Evolutionary conservation across 2,888 invertebrate genomes (phyloP).

Genomic region (Hydropsyche betteni): DNA sequence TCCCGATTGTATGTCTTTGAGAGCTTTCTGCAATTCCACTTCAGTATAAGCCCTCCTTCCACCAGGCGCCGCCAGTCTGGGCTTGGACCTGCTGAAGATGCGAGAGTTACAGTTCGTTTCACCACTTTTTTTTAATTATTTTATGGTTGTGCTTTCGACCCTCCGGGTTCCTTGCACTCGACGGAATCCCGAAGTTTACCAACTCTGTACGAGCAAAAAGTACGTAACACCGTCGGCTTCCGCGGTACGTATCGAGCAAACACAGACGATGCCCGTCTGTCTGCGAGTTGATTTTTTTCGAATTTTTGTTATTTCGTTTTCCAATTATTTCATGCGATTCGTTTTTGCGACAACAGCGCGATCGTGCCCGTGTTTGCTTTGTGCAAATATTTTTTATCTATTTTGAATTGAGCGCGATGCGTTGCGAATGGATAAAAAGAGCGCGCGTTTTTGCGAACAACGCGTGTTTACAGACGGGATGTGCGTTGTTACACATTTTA

Average conservation of each 20-base stretch:
- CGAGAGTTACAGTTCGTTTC: not conserved
- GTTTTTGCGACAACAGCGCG: conserved; percentile 23
- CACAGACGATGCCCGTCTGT: conserved; percentile 40
- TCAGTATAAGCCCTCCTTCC: conserved; percentile 91
- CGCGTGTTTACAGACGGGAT: too few species aligned
- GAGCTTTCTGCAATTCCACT: conserved; percentile 92
- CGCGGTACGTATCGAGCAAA: conserved; percentile 29
- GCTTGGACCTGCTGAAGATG: conserved; percentile 68
- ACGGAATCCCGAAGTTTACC: not conserved
- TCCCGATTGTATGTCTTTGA: conserved; percentile 92
- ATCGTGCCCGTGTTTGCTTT: conserved; percentile 7
- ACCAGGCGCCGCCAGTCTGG: conserved; percentile 71
- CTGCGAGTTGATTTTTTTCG: conserved; percentile 10
- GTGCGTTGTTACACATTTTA: too few species aligned
- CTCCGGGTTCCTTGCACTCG: not conserved
- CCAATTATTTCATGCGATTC: conserved; percentile 44
- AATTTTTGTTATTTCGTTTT: conserved; percentile 51
- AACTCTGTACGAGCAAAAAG: too few species aligned
- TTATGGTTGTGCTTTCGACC: not conserved
- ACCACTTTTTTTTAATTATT: not conserved
- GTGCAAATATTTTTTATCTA: conserved; percentile 25
- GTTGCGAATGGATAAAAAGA: not conserved
- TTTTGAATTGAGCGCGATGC: conserved; percentile 8
- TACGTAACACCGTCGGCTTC: conserved; percentile 16
- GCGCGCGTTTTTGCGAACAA: not conserved